Base-by-base conservation (phyloP, 1,140 invertebrate species). In the Anastatus disparis region DNA sequence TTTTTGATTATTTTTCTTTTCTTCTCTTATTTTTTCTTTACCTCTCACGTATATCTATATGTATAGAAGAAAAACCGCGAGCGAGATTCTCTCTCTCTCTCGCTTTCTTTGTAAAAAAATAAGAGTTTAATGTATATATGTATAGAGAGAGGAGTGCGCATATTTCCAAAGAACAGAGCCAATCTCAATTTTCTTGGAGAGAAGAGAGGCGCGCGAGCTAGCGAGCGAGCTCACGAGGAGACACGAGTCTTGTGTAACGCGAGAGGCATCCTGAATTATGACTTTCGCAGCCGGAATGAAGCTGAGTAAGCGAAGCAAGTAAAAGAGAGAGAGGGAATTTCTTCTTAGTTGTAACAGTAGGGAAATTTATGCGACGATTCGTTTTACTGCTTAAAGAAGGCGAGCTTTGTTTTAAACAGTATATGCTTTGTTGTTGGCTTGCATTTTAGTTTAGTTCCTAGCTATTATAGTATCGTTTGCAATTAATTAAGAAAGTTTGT, bases 231-330 rank as follows among this genome's bases (percentile, higher is more conserved):
- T n/a, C n/a, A 52, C 15, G 13, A 22, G 10, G 56, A 24, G 38
- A 44, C 52, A 38, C 27, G 13, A 29, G 53, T 50, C 42, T 35
- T 20, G 26, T 46, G 50, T 44, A 61, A 52, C 48, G 40, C 68
- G 50, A 62, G 59, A 53, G 58, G 35, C 48, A 62, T 35, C 20
- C 67, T 70, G 59, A 70, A 58, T 64, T 70, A 70, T 70, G 68
- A 70, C 27, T 70, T 64, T 70, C 68, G 61, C 61, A 44, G n/a
- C n/a, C n/a, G n/a, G n/a, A n/a, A n/a, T n/a, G n/a, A n/a, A n/a
- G n/a, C n/a, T n/a, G n/a, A n/a, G n/a, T n/a, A n/a, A n/a, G n/a
- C n/a, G n/a, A n/a, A n/a, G 68, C 15, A 50, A 20, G 42, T 17
- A 7, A 48, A 27, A 31, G 58, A 70, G 52, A 35, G 58, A 55